phyloP scores from a whole-genome alignment of 2,797 vertebrate species.

The Hipposideros larvatus region DNA sequence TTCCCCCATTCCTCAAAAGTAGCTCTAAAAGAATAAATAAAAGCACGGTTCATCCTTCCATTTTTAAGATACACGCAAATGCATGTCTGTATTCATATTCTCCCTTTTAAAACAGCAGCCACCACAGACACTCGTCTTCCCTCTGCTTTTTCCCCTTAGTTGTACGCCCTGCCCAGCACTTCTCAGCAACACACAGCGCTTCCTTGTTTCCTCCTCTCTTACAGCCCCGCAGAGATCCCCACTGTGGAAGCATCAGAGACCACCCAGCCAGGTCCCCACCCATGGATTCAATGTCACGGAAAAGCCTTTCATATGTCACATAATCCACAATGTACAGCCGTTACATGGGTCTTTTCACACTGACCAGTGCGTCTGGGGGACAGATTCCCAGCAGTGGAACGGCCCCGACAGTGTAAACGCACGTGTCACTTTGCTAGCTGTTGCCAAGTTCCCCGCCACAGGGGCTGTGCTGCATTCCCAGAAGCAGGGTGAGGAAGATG shows the following conservation, averaged over 20 bases:
- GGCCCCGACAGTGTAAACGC: neutral
- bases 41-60: neutral
- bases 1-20: neutral
- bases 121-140: neutral
- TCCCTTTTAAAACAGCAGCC: neutral
- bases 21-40: neutral
- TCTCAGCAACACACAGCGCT: accelerated
- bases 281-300: neutral
- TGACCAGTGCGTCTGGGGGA: neutral
- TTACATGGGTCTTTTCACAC: neutral
- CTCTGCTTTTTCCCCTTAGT: neutral
- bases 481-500: neutral
- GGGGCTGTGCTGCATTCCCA: neutral
- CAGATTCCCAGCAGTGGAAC: constrained; percentile 9
- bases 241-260: too few species aligned
- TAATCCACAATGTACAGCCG: neutral
- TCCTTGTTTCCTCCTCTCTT: too few species aligned
- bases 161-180: neutral
- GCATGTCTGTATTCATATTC: neutral
- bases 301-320: neutral
- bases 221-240: too few species aligned
- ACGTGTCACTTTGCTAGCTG: neutral
- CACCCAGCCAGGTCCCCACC: neutral
- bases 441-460: neutral
- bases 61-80: neutral